Conservation (phyloP, 1,140 invertebrate species). For the Apis mellifera region DNA sequence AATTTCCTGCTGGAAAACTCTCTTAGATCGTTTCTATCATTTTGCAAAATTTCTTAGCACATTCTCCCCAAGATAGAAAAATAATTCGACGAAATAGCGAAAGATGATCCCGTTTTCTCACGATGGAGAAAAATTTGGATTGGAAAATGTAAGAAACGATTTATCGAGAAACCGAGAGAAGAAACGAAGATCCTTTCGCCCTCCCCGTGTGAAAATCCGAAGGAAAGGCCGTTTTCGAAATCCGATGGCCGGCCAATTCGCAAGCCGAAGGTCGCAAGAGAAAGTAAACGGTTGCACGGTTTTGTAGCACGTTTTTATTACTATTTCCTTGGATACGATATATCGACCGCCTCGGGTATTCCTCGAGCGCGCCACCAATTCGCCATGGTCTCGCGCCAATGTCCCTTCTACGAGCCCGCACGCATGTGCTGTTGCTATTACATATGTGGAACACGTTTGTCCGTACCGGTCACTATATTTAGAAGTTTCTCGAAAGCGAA, state of each 20-base stretch:
- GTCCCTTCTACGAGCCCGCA: not conserved
- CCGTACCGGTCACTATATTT: constrained; percentile 46
- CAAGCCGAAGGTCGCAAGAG: constrained; percentile 38
- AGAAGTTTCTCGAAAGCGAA: constrained; percentile 48
- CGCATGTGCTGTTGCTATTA: constrained; percentile 31
- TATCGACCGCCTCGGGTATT: constrained; percentile 33
- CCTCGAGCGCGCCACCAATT: constrained; percentile 46
- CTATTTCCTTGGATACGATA: constrained; percentile 44
- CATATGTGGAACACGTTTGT: constrained; percentile 56
- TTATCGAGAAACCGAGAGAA: too few species aligned
- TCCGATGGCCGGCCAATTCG: not conserved
- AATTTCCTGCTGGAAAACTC: not conserved
- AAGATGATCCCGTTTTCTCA: too few species aligned
- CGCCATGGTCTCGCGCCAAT: constrained; percentile 21
- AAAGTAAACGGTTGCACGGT: constrained; percentile 48
- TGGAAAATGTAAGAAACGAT: too few species aligned
- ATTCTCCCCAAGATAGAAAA: too few species aligned
- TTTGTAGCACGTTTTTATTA: constrained; percentile 40
- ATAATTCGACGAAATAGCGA: too few species aligned
- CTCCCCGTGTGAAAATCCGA: constrained; percentile 8
- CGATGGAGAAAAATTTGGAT: too few species aligned
- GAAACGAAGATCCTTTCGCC: too few species aligned
- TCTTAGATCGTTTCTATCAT: too few species aligned
- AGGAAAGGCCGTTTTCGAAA: constrained; percentile 35
- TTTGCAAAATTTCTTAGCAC: too few species aligned